phyloP scores from a whole-genome alignment of 2,888 invertebrate species.

The Harpagoxenus sublaevis region DNA sequence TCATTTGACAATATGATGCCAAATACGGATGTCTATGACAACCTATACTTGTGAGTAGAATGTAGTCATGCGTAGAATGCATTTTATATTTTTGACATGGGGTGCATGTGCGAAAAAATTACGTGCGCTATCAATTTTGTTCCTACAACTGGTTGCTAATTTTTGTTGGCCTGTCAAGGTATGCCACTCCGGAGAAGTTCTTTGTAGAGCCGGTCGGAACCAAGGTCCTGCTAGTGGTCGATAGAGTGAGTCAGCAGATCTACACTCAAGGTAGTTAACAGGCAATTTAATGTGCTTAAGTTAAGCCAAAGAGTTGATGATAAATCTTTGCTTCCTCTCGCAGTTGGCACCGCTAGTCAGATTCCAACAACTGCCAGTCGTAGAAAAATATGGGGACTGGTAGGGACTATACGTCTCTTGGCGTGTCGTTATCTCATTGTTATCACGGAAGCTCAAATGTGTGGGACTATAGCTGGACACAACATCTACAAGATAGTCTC shows the following conservation, averaged over 20 bases:
- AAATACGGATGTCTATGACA: conserved; percentile 89
- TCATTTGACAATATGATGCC: conserved; percentile 80
- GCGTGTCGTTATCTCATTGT: conserved; percentile 96
- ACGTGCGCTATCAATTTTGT: too few relatives aligned
- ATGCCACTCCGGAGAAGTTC: conserved; percentile 96
- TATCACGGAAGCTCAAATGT: conserved; percentile 93
- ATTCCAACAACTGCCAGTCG: conserved; percentile 89
- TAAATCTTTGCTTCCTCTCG: conserved; percentile 49
- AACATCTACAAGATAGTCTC: conserved; percentile 93
- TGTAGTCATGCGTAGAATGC: not conserved
- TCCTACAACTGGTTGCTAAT: not conserved
- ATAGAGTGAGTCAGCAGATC: conserved; percentile 92
- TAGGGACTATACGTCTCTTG: conserved; percentile 94
- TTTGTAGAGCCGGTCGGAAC: conserved; percentile 93
- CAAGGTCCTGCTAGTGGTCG: conserved; percentile 93
- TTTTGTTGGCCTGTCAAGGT: conserved; percentile 86
- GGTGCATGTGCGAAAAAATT: not conserved
- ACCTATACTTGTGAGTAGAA: conserved; percentile 91
- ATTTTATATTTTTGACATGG: not conserved
- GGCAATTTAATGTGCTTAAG: not conserved
- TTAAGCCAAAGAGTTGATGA: not conserved
- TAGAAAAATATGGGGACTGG: conserved; percentile 94
- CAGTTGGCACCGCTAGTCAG: conserved; percentile 87
- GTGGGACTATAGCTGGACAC: conserved; percentile 94
- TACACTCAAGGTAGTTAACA: conserved; percentile 89